Evolutionary conservation across 2,888 invertebrate genomes (phyloP).

Genomic region (Eumerus sabulonum): DNA sequence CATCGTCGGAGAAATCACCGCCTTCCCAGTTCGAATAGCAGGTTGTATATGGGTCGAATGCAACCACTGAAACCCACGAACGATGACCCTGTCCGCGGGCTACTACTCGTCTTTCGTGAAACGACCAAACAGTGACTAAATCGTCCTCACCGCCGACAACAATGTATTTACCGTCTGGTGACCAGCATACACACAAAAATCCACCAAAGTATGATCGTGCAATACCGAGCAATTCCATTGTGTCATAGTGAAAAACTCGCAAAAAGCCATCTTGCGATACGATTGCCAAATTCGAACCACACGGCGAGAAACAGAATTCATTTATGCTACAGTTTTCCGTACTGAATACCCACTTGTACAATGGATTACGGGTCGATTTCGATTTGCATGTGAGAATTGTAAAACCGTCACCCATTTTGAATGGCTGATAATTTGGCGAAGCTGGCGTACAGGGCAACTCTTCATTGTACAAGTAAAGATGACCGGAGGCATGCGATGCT

Average conservation of each 20-base stretch:
- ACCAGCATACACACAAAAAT: slow-evolving; percentile 98
- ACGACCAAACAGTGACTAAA: slow-evolving; percentile 97
- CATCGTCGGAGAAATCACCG: slow-evolving; percentile 82
- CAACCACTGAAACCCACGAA: slow-evolving; percentile 98
- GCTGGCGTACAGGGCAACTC: slow-evolving; percentile 94
- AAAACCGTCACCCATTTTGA: slow-evolving; percentile 96
- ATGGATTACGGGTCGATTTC: slow-evolving; percentile 96
- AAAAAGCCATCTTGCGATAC: slow-evolving; percentile 97
- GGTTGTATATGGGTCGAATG: slow-evolving; percentile 93
- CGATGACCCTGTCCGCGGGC: slow-evolving; percentile 99
- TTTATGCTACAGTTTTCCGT: slow-evolving; percentile 92
- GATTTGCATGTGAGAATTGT: slow-evolving; percentile 97
- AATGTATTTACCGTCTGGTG: slow-evolving; percentile 96
- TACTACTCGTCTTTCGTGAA: slow-evolving; percentile 93
- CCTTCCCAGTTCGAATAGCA: slow-evolving; percentile 84
- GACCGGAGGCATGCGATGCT: slow-evolving; percentile 96
- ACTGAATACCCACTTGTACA: slow-evolving; percentile 94
- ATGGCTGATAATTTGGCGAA: slow-evolving; percentile 95
- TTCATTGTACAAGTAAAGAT: slow-evolving; percentile 98
- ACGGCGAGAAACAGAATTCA: slow-evolving; percentile 98
- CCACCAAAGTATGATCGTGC: slow-evolving; percentile 99
- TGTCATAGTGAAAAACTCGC: slow-evolving; percentile 97
- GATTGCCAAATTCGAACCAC: slow-evolving; percentile 93
- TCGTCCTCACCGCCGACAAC: slow-evolving; percentile 99
- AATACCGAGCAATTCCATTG: slow-evolving; percentile 96